Percentiles rank a stretch among this genome's conserved stretches.
Conservation (phyloP, 2,888 invertebrate species). For the Poecilus cupreus region DNA sequence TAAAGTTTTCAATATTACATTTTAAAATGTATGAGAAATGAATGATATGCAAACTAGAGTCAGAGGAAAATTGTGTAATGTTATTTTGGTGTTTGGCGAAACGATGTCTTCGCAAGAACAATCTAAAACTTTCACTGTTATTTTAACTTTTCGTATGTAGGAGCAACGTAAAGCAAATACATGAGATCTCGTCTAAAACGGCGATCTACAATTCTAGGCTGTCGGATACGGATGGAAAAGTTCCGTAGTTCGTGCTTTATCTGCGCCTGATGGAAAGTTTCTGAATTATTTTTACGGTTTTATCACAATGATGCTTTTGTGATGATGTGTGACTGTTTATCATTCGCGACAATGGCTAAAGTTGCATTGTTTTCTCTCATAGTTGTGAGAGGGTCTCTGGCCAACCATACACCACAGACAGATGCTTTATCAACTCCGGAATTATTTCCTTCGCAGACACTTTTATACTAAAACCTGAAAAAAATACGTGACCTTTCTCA, state of each 20-base stretch:
- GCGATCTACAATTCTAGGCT: constrained; percentile 55
- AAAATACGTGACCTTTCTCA: not conserved
- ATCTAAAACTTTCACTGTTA: constrained; percentile 30
- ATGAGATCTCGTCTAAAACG: constrained; percentile 21
- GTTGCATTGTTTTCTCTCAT: constrained; percentile 57
- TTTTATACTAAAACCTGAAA: not conserved
- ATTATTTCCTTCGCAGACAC: not conserved
- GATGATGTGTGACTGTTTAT: constrained; percentile 59
- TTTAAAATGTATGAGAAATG: not conserved
- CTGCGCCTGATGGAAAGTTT: constrained; percentile 50
- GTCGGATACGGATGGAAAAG: constrained; percentile 56
- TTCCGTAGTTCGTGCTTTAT: constrained; percentile 54
- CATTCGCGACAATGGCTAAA: constrained; percentile 55
- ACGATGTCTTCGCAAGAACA: not conserved
- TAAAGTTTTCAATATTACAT: too few species aligned
- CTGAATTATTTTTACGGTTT: constrained; percentile 59
- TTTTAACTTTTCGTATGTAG: constrained; percentile 22
- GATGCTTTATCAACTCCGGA: constrained; percentile 18
- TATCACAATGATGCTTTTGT: constrained; percentile 58
- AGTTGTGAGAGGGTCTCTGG: constrained; percentile 7
- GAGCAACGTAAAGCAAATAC: constrained; percentile 17
- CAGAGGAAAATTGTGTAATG: not conserved
- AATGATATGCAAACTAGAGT: not conserved
- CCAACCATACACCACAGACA: not conserved
- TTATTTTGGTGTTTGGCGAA: not conserved